These are phyloP conservation scores for Nomada ferruginata DNA, from an alignment of 2,888 invertebrate genomes.

Conservation along the genomic window DNA sequence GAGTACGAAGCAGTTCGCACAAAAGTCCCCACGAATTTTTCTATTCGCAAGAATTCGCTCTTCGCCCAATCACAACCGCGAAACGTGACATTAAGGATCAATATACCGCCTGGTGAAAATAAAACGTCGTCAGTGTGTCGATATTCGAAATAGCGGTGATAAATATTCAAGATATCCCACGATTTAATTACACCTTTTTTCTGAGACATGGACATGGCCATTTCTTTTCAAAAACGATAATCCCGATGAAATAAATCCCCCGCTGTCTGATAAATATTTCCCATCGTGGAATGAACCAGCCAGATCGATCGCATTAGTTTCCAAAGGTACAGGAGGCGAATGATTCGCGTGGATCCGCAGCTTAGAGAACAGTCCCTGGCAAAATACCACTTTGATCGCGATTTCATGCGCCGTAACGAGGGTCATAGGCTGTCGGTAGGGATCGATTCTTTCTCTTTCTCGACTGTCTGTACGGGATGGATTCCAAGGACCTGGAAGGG, in stretches of 20 bases:
- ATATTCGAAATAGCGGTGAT: no score
- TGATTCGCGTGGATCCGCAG: not conserved
- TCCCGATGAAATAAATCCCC: constrained; percentile 19
- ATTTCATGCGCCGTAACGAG: constrained; percentile 30
- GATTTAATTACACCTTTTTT: not conserved
- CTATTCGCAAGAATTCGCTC: not conserved
- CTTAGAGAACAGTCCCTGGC: not conserved
- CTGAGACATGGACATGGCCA: not conserved
- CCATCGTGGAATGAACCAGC: not conserved
- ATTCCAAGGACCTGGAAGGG: constrained; percentile 51
- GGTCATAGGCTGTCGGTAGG: not conserved
- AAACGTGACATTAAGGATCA: not conserved
- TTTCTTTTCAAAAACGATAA: not conserved
- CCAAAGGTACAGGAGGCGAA: not conserved
- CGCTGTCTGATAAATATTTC: constrained; percentile 12
- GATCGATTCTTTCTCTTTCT: constrained; percentile 25
- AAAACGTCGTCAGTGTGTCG: no score
- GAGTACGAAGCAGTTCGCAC: not conserved
- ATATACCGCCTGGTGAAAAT: not conserved
- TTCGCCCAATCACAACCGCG: not conserved
- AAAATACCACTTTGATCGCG: constrained; percentile 22
- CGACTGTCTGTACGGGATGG: constrained; percentile 26
- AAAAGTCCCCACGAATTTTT: not conserved
- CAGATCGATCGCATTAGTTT: constrained; percentile 28
- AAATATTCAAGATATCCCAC: not conserved